Evolutionary conservation across 2,113 vertebrate species (phyloP), one percentile per base, ranked within the genome.

Genomic region (Eudorcas thomsonii): DNA sequence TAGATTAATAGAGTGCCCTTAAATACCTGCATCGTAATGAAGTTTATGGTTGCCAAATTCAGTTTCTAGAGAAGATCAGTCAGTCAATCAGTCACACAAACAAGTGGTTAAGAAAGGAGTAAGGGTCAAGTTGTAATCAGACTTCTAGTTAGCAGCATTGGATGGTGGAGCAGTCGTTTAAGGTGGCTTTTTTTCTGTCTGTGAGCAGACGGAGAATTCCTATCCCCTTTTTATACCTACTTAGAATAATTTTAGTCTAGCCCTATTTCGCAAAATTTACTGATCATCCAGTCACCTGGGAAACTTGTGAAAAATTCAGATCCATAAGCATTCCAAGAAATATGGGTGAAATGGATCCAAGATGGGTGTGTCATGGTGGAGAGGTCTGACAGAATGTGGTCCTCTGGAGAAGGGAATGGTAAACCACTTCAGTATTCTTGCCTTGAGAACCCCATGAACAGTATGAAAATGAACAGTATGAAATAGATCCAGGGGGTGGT

Each of bases 171-270:
- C 88, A 74, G 12, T 60, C 67, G 80, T 93, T 39, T 85, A 64
- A 92, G 78, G 78, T 43, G 45, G 74, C 21, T 39, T 84, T 77
- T 43, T 62, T 77, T 60, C 36, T 8, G 48, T 81, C 11, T 48
- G 30, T 45, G 60, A 93, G 21, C 67, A n/a, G 59, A n/a, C 93
- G 50, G 67, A 85, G 33, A 36, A 23, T 12, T 36, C 62, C 57
- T 25, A 33, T 10, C 5, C 28, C 50, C 36, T 6, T 28, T 48
- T 67, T 43, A 36, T 60, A 12, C 39, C 89, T 52, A 80, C 15
- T 48, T 93, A 50, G 36, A n/a, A 55, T 85, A 84, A 80, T 90
- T 96, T 94, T 91, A 74, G 43, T 77, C 91, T 86, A 36, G 50
- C 71, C 10, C 45, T 88, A 60, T 33, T 48, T 85, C 4, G 43